A percentile compares a stretch with the other conserved stretches of the same genome.
Evolutionary conservation across 2,797 vertebrate genomes (phyloP).

Genomic region (Carduelis carduelis): DNA sequence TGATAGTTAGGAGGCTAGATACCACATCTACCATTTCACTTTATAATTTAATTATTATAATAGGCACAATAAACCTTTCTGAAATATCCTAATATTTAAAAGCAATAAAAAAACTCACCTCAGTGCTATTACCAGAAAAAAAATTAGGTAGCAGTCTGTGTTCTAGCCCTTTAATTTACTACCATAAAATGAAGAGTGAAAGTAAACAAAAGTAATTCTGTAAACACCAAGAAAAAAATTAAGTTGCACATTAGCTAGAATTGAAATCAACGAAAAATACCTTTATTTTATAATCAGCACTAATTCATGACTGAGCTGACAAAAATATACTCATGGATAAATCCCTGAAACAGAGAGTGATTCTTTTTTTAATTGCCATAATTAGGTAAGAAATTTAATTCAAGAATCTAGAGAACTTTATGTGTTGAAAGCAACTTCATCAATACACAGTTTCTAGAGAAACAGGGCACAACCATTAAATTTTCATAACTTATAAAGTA

Average conservation of each 20-base stretch:
- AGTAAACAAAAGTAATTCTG: background rate
- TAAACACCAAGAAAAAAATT: background rate
- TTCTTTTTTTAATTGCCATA: background rate
- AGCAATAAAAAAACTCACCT: background rate
- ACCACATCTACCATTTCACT: background rate
- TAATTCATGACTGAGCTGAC: background rate
- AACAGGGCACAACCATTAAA: background rate
- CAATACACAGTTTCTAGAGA: background rate
- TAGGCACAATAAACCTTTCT: background rate
- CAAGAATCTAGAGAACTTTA: background rate
- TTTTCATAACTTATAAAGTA: background rate
- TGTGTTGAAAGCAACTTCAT: background rate
- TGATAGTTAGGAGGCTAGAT: background rate
- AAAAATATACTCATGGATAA: background rate
- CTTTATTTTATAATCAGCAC: background rate
- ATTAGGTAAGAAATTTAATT: background rate
- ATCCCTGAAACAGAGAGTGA: background rate
- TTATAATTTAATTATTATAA: background rate
- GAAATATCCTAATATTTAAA: background rate
- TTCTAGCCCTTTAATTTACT: background rate
- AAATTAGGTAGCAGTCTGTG: background rate
- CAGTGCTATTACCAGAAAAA: background rate
- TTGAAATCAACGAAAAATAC: background rate
- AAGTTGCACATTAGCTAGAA: background rate
- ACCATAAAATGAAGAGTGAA: background rate